Conservation (phyloP, 2,113 vertebrate species). For the Anoplopoma fimbria region DNA sequence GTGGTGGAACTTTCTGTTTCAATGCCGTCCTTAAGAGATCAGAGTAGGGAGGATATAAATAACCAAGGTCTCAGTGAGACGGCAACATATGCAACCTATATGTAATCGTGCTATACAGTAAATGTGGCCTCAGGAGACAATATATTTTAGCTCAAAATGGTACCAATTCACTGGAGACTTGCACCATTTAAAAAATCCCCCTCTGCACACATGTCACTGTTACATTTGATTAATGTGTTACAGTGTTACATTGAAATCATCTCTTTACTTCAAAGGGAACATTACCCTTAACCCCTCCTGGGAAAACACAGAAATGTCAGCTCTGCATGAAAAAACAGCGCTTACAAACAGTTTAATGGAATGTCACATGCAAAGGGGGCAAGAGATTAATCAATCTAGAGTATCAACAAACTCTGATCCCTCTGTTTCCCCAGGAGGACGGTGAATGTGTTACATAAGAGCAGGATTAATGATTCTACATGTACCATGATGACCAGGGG, state of each 20-base stretch:
- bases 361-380: conserved; percentile 45
- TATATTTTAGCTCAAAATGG: background rate
- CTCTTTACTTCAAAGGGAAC: conserved; percentile 43
- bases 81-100: background rate
- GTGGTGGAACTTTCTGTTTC: conserved; percentile 3
- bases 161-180: conserved; percentile 23
- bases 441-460: conserved; percentile 50
- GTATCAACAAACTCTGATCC: conserved; percentile 12
- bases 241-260: conserved; percentile 17
- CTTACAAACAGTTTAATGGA: conserved; percentile 54
- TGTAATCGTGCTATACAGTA: background rate
- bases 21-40: background rate
- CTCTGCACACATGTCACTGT: background rate
- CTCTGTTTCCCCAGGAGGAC: conserved; percentile 18
- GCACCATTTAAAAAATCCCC: conserved; percentile 23
- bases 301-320: conserved; percentile 20
- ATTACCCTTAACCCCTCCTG: background rate
- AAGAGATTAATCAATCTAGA: conserved; percentile 47
- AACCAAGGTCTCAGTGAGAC: conserved; percentile 15
- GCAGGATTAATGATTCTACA: conserved; percentile 55
- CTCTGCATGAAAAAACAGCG: conserved; percentile 27
- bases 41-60: conserved; percentile 21
- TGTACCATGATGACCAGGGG: conserved; percentile 12
- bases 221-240: conserved; percentile 26
- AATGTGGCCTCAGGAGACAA: background rate